Conservation (phyloP, 2,113 vertebrate genomes). For the Sylvietta virens region DNA sequence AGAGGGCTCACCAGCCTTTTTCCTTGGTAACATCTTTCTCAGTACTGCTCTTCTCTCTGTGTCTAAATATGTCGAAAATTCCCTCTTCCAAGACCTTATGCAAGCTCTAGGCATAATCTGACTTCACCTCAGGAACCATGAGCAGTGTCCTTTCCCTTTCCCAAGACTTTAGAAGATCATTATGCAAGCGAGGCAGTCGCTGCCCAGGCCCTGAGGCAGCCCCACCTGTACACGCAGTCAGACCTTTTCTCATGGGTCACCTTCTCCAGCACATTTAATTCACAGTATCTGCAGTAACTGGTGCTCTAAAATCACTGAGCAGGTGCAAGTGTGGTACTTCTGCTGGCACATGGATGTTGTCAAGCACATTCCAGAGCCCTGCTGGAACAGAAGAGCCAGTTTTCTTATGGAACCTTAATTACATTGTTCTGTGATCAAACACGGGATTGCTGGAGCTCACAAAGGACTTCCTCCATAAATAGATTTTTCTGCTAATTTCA, state of each 20-base stretch:
- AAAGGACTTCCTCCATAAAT: neutral
- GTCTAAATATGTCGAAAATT: neutral
- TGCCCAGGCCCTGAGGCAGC: neutral
- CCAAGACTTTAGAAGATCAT: neutral
- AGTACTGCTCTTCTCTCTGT: neutral
- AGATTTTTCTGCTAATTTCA: neutral
- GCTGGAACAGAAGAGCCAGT: neutral
- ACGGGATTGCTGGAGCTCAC: neutral
- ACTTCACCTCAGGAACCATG: neutral
- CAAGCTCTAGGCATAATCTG: neutral
- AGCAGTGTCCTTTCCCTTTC: neutral
- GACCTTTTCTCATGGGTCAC: rapidly evolving
- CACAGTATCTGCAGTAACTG: neutral
- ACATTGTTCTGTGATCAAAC: neutral
- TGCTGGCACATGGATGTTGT: neutral
- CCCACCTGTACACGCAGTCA: neutral
- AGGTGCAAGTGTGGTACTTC: neutral
- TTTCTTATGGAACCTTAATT: neutral
- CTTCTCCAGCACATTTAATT: neutral
- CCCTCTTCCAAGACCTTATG: neutral
- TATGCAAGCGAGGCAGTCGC: rapidly evolving
- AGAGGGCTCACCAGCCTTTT: neutral
- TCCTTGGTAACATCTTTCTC: neutral
- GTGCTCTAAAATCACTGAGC: neutral
- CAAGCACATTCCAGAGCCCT: neutral